Percentiles rank a stretch among this genome's conserved stretches.
These are phyloP conservation scores for Bruchidius siliquastri DNA, from an alignment of 2,888 invertebrate genomes.

Conservation along the genomic window DNA sequence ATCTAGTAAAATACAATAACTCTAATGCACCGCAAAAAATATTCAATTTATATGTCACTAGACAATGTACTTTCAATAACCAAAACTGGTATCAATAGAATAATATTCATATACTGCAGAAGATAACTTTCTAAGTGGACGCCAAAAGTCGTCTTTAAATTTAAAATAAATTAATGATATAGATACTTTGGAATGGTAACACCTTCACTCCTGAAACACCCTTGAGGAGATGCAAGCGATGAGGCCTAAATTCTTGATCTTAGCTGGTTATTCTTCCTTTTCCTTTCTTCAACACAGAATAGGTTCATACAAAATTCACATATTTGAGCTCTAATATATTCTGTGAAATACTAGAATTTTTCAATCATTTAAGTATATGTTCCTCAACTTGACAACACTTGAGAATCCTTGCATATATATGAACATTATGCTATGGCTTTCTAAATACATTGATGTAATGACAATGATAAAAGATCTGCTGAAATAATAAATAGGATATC, in stretches of 20 bases:
- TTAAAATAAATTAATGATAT: not conserved
- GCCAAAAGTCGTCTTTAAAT: not conserved
- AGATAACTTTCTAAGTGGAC: not conserved
- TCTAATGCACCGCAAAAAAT: not conserved
- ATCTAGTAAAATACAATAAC: not conserved
- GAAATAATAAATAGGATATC: not conserved
- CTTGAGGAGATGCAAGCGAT: no score
- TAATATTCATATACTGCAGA: not conserved
- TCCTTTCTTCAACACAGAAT: no score
- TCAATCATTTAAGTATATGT: no score
- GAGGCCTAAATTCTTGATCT: no score
- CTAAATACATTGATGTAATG: not conserved
- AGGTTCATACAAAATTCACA: no score
- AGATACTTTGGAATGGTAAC: no score
- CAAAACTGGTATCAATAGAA: not conserved
- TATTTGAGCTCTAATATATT: no score
- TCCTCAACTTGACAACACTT: no score
- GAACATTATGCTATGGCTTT: not conserved
- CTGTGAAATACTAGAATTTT: no score
- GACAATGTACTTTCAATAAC: not conserved
- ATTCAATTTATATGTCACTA: not conserved
- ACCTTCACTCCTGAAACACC: no score
- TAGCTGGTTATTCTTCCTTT: no score
- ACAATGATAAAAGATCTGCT: not conserved
- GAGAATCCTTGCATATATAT: not conserved